Evolutionary conservation across 1,140 invertebrate genomes (phyloP).

Genomic region (Chelonus insularis): DNA sequence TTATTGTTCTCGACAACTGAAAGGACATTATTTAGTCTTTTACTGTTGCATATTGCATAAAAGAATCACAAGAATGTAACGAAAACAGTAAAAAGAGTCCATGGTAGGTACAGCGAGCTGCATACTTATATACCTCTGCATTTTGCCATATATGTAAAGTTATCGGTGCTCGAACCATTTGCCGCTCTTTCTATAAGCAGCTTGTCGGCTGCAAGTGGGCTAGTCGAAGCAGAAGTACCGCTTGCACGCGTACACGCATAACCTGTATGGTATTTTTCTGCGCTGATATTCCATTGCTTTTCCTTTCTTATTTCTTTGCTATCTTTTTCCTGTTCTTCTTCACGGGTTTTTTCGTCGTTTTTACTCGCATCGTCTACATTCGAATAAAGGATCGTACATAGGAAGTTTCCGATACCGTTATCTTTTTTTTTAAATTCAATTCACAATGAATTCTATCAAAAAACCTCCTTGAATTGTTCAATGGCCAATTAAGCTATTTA

Average conservation of each 20-base stretch:
- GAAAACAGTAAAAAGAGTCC: background rate
- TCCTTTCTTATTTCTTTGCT: slow-evolving; percentile 7
- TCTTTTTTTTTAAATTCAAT: too few species aligned
- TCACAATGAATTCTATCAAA: too few species aligned
- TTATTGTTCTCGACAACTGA: background rate
- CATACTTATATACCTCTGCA: slow-evolving; percentile 1
- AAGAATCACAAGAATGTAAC: background rate
- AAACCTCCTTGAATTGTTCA: too few species aligned
- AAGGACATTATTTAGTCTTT: background rate
- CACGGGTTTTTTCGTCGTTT: background rate
- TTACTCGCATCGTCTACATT: too few species aligned
- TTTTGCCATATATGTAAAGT: slow-evolving; percentile 1
- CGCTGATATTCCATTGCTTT: slow-evolving; percentile 2
- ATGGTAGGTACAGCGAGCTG: background rate
- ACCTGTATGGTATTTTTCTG: slow-evolving; percentile 2
- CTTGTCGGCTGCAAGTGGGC: background rate
- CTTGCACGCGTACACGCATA: slow-evolving; percentile 21
- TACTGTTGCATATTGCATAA: background rate
- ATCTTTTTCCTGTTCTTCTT: background rate
- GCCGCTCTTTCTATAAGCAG: slow-evolving; percentile 5
- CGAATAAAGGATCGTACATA: too few species aligned
- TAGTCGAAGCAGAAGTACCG: slow-evolving; percentile 22
- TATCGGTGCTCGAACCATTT: background rate
- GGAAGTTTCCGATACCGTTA: too few species aligned
- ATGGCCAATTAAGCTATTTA: too few species aligned